Base-by-base conservation (phyloP, 2,113 vertebrate species). In the Notothenia coriiceps region DNA sequence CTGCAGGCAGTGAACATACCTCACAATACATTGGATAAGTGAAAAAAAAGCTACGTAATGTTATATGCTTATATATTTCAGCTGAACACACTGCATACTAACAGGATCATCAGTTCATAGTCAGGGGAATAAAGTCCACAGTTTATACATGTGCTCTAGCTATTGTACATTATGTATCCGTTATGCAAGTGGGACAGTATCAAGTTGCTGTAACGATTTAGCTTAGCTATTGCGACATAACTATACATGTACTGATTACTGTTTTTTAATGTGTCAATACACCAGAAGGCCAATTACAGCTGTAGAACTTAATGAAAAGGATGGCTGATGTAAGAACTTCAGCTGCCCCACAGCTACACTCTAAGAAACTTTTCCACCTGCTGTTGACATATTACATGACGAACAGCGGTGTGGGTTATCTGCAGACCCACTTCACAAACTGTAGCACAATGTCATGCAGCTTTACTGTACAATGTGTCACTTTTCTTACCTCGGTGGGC, bases 401-500 rank as follows among this genome's bases (percentile, higher is more conserved):
- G 71, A 77, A 70, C 70, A 49, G 84, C 11, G 20, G 74, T 69
- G 47, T 75, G 55, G 55, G 78, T 79, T 79, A 86, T 25, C 62
- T 25, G 14, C 43, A 84, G 82, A 78, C 70, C 73, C 66, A 76
- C 73, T 82, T 83, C 15, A 50, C 35, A 5, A 70, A 49, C 71
- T 79, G 56, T 18, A 76, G 54, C 77, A 80, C 75, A 83, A 76
- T 80, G 85, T 85, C 80, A 84, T 22, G 57, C 4, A 74, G 59
- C 35, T 44, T 52, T 33, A 61, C 22, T 22, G 68, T 52, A 52
- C 2, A 0, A 10, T 18, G 44, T 51, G 7, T 13, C 25, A 25
- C 25, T 25, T 2, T 25, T 80, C 90, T 88, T 82, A 96, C 94
- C 94, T 94, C 93, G 92, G 20, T 94, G 90, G 2, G 92, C 93